Conservation (phyloP, 2,888 invertebrate genomes). For the Drosophila paucipuncta region DNA sequence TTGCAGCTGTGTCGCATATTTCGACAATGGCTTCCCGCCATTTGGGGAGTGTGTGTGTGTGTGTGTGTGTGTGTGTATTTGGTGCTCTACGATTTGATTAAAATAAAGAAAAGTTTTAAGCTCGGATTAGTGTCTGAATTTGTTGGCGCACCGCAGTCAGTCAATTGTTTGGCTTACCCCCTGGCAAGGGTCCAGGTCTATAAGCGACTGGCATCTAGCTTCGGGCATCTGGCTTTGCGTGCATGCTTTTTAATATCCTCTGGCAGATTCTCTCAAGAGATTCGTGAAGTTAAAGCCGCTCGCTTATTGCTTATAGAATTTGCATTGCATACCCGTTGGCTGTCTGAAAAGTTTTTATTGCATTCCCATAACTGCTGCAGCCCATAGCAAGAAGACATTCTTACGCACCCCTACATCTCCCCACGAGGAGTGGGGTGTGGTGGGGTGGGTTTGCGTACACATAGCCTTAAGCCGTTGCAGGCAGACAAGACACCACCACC, state of each 20-base stretch:
- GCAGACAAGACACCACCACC: constrained; percentile 34
- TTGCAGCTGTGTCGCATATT: constrained; percentile 46
- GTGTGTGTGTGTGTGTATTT: not conserved
- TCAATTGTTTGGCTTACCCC: constrained; percentile 58
- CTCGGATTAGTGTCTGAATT: constrained; percentile 78
- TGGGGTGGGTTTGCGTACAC: not conserved
- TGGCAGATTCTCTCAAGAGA: constrained; percentile 29
- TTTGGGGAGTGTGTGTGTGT: not conserved
- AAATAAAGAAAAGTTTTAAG: constrained; percentile 82
- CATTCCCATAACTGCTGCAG: constrained; percentile 68
- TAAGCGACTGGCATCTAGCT: not conserved
- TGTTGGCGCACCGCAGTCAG: constrained; percentile 51
- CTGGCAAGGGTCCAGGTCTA: constrained; percentile 15
- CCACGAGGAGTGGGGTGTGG: no score
- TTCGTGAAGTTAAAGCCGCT: constrained; percentile 50
- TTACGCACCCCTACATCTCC: not conserved
- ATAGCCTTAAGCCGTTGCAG: constrained; percentile 8
- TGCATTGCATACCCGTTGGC: constrained; percentile 62
- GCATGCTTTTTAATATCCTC: constrained; percentile 46
- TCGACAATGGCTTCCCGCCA: constrained; percentile 62
- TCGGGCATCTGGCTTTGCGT: constrained; percentile 13
- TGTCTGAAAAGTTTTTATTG: constrained; percentile 80
- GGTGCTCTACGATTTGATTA: constrained; percentile 66
- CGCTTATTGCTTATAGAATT: constrained; percentile 64
- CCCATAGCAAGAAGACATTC: constrained; percentile 30